Base-by-base conservation (phyloP, 1,140 invertebrate species). In the Globodera rostochiensis region DNA sequence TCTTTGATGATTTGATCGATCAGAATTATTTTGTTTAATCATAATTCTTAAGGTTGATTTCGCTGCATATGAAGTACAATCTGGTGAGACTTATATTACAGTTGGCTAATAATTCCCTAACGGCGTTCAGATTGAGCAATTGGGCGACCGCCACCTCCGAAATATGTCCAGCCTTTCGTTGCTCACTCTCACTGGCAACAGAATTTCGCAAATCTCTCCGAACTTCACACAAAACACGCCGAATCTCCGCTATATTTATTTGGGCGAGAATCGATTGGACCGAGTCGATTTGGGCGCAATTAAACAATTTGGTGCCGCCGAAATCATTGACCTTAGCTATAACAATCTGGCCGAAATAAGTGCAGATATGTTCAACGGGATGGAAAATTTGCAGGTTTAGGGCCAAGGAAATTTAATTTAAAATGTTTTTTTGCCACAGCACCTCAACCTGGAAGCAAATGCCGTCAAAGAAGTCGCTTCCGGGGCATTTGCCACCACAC, bases 281-380 rank as follows among this genome's bases (percentile, higher is more conserved):
- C 74, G 77, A 9, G 77, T 89, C 47, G 86, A 86, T 36, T 57
- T 80, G 13, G 84, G 82, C 45, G 83, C 83, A 8, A 80, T 89
- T 60, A 80, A 82, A n/a, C 88, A 89, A 77, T 89, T 89, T 81
- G 76, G 69, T 64, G n/a, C 66, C 50, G 82, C 79, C 25, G 83
- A 88, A 80, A 88, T 90, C n/a, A 64, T 89, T 49, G 88, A 89
- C 73, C 80, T 89, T 36, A 90, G 89, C 64, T 85, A 87, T 81
- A 89, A 89, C 77, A 83, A 86, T 70, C 66, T 89, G 21, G 74
- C 71, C 25, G 87, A 90, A 64, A 81, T 89, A 47, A 80, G 80
- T n/a, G 81, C 81, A 3, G 84, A 87, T 15, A 78, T 80, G 60
- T 90, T 89, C 78, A 81, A 80, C 49, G 88, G 83, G 11, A 84